Conservation (phyloP, 2,113 vertebrate genomes). For the Empidonax traillii region DNA sequence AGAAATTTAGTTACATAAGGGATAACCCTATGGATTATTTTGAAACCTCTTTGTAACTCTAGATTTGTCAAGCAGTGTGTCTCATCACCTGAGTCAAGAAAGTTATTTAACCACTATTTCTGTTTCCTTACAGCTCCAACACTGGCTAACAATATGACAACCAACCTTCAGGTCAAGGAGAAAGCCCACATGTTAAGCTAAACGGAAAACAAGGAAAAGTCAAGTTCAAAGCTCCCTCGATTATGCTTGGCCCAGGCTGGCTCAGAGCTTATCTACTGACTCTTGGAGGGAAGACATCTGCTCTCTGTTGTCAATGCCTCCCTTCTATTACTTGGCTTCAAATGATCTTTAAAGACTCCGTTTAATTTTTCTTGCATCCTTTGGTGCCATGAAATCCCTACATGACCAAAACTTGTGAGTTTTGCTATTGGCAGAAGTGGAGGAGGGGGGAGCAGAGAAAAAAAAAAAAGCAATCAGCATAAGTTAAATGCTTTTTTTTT, state of each 20-base stretch:
- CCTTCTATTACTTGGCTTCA: conserved; percentile 41
- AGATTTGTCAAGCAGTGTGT: not conserved
- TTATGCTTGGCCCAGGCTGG: not conserved
- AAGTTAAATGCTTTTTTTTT: conserved; percentile 27
- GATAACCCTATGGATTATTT: not conserved
- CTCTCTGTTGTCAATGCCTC: conserved; percentile 30
- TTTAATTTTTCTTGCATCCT: conserved; percentile 56
- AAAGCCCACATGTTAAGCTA: not conserved
- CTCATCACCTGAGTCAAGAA: not conserved
- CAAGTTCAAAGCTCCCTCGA: conserved; percentile 37
- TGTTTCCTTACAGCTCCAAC: conserved; percentile 67
- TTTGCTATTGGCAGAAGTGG: conserved; percentile 26
- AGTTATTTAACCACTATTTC: not conserved
- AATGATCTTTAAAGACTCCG: conserved; percentile 35
- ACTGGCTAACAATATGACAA: conserved; percentile 80
- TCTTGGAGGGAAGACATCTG: conserved; percentile 45
- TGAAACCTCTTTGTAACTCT: not conserved
- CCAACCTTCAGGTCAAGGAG: not conserved
- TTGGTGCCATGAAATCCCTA: conserved; percentile 44
- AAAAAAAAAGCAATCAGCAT: conserved; percentile 1
- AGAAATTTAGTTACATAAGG: not conserved
- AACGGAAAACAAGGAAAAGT: conserved; percentile 20
- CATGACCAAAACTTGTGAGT: conserved; percentile 42
- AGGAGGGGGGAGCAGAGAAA: not conserved
- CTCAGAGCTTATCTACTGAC: conserved; percentile 36